Conservation (phyloP, 2,113 vertebrate genomes). For the Nycticebus coucang region DNA sequence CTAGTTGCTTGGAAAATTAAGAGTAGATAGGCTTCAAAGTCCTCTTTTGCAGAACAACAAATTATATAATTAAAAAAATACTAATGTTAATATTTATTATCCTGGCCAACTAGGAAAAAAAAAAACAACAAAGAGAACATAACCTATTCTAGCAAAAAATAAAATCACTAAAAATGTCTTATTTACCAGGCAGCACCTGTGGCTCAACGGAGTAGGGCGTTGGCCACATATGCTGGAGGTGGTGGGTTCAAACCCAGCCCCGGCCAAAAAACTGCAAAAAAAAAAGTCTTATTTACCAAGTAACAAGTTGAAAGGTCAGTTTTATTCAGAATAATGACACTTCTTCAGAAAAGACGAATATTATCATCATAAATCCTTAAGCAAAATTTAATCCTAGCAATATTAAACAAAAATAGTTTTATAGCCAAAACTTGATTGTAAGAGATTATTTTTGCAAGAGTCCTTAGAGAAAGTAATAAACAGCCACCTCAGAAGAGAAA, state of each 20-base stretch:
- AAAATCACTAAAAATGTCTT: conserved; percentile 20
- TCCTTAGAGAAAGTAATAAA: conserved; percentile 34
- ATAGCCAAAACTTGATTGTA: neutral
- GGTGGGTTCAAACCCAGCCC: no score
- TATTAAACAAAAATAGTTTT: conserved; percentile 46
- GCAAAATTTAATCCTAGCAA: conserved; percentile 42
- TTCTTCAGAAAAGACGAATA: conserved; percentile 57
- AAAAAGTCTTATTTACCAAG: conserved; percentile 20
- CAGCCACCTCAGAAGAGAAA: neutral
- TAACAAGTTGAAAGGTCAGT: conserved; percentile 38
- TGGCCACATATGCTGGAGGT: no score
- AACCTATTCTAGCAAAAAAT: neutral
- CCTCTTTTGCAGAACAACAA: neutral
- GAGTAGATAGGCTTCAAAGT: neutral
- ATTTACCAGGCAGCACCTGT: neutral
- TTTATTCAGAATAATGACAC: conserved; percentile 44
- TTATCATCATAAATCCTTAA: conserved; percentile 9
- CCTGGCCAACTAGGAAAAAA: neutral
- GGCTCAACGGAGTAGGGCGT: no score
- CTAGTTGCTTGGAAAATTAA: conserved; percentile 9
- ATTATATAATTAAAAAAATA: neutral
- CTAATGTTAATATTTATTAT: conserved; percentile 25
- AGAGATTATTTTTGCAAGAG: conserved; percentile 1
- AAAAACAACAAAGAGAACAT: neutral
- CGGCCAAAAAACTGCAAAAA: neutral